phyloP scores from a whole-genome alignment of 2,797 vertebrate species.

The Notoglanidium macrostoma region DNA sequence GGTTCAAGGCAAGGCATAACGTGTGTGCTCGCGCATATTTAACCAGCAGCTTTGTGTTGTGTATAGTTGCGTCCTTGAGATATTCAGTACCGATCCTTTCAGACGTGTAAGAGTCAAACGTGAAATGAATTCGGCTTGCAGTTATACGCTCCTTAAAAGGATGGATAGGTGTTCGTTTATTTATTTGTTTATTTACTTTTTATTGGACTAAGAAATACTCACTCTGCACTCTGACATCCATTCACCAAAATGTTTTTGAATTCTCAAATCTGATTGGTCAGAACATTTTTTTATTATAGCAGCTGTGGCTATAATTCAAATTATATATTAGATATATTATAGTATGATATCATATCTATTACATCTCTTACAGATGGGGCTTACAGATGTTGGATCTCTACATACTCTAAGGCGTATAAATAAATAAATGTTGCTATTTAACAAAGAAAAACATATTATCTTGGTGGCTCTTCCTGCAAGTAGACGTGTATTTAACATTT shows the following conservation, averaged over 20 bases:
- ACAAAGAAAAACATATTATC: not conserved
- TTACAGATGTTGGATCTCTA: not conserved
- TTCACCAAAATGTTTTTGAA: not conserved
- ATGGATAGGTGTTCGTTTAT: not conserved
- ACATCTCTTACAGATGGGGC: not conserved
- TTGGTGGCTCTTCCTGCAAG: not conserved
- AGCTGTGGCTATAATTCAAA: not conserved
- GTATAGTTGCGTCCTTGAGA: not conserved
- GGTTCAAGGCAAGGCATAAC: slow-evolving; percentile 40
- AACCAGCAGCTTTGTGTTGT: slow-evolving; percentile 18
- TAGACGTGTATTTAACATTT: not conserved
- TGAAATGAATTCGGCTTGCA: not conserved
- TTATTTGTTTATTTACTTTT: not conserved
- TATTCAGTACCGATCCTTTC: not conserved
- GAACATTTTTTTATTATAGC: not conserved
- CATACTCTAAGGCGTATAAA: not conserved
- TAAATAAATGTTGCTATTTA: not conserved
- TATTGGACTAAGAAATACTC: not conserved
- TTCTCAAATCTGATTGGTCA: not conserved
- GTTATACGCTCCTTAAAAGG: not conserved
- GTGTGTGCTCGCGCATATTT: slow-evolving; percentile 48
- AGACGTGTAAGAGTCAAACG: too few species aligned
- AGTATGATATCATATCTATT: not conserved
- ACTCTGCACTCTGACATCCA: not conserved
- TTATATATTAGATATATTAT: not conserved